A percentile compares a stretch with the other conserved stretches of the same genome.
Conservation (phyloP, 1,140 invertebrate species). For the Sycophaga agraensis region DNA sequence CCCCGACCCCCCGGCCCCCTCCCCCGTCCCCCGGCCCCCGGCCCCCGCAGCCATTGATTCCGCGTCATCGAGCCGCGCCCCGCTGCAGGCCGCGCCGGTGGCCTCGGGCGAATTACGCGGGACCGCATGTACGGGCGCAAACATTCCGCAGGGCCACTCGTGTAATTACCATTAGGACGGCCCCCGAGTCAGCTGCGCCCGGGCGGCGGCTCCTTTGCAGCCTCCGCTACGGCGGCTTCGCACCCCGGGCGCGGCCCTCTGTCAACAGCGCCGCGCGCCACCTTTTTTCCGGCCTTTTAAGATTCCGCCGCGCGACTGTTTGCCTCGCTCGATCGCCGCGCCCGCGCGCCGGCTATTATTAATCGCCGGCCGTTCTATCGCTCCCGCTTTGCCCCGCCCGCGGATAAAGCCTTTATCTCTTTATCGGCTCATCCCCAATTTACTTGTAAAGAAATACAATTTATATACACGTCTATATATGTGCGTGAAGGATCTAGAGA, state of each 20-base stretch:
- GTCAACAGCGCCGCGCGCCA: background rate
- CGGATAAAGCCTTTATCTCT: too few relatives aligned
- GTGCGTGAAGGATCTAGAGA: too few relatives aligned
- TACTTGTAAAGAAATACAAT: too few relatives aligned
- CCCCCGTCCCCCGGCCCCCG: background rate
- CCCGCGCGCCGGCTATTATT: background rate
- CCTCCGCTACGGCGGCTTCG: too few relatives aligned
- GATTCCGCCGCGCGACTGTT: background rate
- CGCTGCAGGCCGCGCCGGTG: background rate
- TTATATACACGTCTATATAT: too few relatives aligned
- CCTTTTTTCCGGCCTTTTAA: background rate
- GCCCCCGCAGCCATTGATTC: constrained; percentile 1
- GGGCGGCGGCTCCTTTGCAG: too few relatives aligned
- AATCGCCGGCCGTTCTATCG: background rate
- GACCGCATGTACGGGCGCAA: background rate
- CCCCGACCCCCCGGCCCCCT: too few relatives aligned
- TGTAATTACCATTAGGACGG: background rate
- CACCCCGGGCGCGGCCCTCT: background rate
- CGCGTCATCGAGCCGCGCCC: constrained; percentile 20
- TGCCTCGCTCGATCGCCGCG: background rate
- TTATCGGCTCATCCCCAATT: too few relatives aligned
- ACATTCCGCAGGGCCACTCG: background rate
- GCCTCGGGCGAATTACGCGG: background rate
- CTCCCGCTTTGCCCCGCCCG: background rate
- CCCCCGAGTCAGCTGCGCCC: too few relatives aligned